Evolutionary conservation across 2,113 vertebrate genomes (phyloP).

Genomic region (Dipodomys spectabilis): DNA sequence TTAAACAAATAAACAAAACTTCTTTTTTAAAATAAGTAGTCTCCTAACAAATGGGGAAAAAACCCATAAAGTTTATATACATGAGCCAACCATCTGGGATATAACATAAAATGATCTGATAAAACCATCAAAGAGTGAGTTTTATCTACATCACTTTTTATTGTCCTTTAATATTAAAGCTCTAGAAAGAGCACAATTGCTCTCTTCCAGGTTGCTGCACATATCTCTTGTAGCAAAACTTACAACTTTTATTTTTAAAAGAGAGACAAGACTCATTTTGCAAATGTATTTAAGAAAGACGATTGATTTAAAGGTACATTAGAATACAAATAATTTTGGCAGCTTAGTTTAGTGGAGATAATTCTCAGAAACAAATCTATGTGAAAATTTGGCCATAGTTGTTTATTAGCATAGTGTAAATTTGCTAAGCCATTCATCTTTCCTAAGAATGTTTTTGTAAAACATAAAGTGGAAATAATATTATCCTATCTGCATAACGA

Average conservation of each 20-base stretch:
- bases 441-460: not conserved
- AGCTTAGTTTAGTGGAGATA: not conserved
- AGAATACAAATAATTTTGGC: slow-evolving; percentile 20
- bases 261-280: not conserved
- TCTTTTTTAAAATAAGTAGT: slow-evolving; percentile 2
- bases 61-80: not conserved
- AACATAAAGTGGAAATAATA: slow-evolving; percentile 8
- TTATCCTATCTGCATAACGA: slow-evolving; percentile 10
- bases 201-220: not conserved
- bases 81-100: not conserved
- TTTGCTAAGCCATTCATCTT: slow-evolving; percentile 33
- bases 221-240: slow-evolving; percentile 26
- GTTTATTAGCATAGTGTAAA: not conserved
- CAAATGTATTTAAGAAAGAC: slow-evolving; percentile 24
- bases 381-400: slow-evolving; percentile 14
- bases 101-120: slow-evolving; percentile 35
- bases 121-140: slow-evolving; percentile 23
- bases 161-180: slow-evolving; percentile 42
- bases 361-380: slow-evolving; percentile 23
- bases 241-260: slow-evolving; percentile 37
- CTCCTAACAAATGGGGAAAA: not conserved
- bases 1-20: not conserved
- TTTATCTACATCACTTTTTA: slow-evolving; percentile 19
- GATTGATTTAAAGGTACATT: slow-evolving; percentile 25
- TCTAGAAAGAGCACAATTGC: not conserved